Evolutionary conservation across 2,797 vertebrate species (phyloP).

Genomic region (Borostomias antarcticus): DNA sequence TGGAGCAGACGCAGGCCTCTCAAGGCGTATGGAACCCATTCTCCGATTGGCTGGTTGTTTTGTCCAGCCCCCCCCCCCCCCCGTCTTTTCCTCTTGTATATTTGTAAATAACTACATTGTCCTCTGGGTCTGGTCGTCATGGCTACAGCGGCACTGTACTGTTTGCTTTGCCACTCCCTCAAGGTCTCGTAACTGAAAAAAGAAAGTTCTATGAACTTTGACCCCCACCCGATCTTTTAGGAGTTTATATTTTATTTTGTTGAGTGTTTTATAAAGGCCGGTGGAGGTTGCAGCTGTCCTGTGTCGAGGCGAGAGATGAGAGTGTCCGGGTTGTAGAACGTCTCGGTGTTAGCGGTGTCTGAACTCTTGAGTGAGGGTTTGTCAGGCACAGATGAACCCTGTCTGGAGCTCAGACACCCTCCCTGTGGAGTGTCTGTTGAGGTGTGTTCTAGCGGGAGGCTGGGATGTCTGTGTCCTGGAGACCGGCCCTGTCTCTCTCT

Average conservation of each 20-base stretch:
- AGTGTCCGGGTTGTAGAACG: too few relatives aligned
- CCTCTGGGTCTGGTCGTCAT: constrained; percentile 43
- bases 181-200: constrained; percentile 13
- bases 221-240: constrained; percentile 27
- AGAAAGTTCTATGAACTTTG: constrained; percentile 36
- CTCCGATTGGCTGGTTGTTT: constrained; percentile 11
- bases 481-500: too few relatives aligned
- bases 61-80: neutral
- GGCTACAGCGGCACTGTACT: constrained; percentile 63
- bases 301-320: too few relatives aligned
- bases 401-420: too few relatives aligned
- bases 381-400: too few relatives aligned
- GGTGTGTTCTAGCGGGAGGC: too few relatives aligned
- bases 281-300: too few relatives aligned
- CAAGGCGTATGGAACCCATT: constrained; percentile 9
- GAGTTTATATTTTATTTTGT: constrained; percentile 38
- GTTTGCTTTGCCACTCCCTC: constrained; percentile 56
- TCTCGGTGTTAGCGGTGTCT: too few relatives aligned
- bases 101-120: constrained; percentile 80
- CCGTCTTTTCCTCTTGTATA: constrained; percentile 63
- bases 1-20: constrained; percentile 1
- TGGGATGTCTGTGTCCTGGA: too few relatives aligned
- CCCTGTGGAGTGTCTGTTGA: too few relatives aligned
- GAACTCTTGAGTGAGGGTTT: too few relatives aligned
- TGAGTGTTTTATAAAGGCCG: neutral